These are phyloP conservation scores for Meteorus colon DNA, from an alignment of 2,888 invertebrate species.

Conservation along the genomic window DNA sequence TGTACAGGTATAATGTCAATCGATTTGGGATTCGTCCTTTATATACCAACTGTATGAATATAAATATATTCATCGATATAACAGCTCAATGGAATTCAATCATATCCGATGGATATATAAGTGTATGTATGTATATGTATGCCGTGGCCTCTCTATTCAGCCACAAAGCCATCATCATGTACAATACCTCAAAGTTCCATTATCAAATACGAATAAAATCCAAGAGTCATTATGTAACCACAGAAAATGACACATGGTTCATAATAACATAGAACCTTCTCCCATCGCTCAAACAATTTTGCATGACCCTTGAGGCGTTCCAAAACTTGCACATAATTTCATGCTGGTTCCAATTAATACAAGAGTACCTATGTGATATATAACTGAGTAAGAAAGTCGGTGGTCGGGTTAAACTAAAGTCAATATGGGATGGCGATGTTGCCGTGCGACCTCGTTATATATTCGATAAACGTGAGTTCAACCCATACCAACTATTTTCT, in stretches of 20 bases:
- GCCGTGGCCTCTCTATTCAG: slow-evolving; percentile 1
- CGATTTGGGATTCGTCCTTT: neutral
- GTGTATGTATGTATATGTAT: neutral
- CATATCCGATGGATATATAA: neutral
- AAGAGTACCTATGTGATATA: slow-evolving; percentile 1
- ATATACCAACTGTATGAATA: neutral
- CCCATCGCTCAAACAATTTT: slow-evolving; percentile 24
- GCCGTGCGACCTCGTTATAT: slow-evolving; percentile 27
- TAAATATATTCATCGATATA: neutral
- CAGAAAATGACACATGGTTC: slow-evolving; percentile 21
- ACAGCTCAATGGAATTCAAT: no score
- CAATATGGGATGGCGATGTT: neutral
- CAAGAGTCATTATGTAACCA: slow-evolving; percentile 28
- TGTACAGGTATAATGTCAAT: neutral
- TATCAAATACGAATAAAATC: slow-evolving; percentile 30
- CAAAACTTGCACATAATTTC: slow-evolving; percentile 40
- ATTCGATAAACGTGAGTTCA: neutral
- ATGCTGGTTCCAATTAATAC: slow-evolving; percentile 39
- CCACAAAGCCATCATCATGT: slow-evolving; percentile 33
- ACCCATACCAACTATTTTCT: neutral
- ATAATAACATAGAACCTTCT: slow-evolving; percentile 20
- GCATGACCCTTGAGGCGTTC: slow-evolving; percentile 36
- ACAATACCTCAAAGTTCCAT: neutral
- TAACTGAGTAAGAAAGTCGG: neutral
- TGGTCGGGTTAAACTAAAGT: neutral